These are phyloP conservation scores for Hydrozoanthus tunicans DNA, from an alignment of 64 coral and sea anemone genomes.

Conservation along the genomic window DNA sequence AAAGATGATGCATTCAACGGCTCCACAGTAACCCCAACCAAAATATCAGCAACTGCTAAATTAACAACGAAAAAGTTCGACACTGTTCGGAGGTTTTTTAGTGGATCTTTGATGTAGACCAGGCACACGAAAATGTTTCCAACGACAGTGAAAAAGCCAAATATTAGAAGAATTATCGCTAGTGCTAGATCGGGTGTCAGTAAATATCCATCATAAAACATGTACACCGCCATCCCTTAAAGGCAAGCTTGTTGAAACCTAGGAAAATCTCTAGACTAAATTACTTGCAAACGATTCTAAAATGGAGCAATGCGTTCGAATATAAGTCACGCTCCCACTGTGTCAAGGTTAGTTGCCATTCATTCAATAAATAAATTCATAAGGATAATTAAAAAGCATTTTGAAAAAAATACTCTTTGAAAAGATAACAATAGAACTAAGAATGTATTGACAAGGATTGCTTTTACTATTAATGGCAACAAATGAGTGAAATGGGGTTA, in stretches of 20 bases:
- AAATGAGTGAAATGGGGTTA: neutral
- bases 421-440: slow-evolving; percentile 16
- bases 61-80: slow-evolving; percentile 88
- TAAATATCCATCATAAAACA: slow-evolving; percentile 92
- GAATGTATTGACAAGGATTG: slow-evolving; percentile 30
- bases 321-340: neutral
- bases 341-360: slow-evolving; percentile 7
- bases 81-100: slow-evolving; percentile 68
- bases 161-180: slow-evolving; percentile 76
- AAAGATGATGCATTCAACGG: slow-evolving; percentile 86
- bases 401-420: slow-evolving; percentile 2
- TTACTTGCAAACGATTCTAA: neutral
- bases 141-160: slow-evolving; percentile 81
- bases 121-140: slow-evolving; percentile 78
- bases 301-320: neutral
- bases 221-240: slow-evolving; percentile 57
- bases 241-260: neutral
- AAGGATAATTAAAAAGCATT: slow-evolving; percentile 49
- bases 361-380: slow-evolving; percentile 51
- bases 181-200: slow-evolving; percentile 70
- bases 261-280: neutral
- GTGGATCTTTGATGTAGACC: slow-evolving; percentile 77
- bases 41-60: slow-evolving; percentile 80
- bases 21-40: slow-evolving; percentile 85
- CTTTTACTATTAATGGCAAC: slow-evolving; percentile 20